phyloP scores from a whole-genome alignment of 2,888 invertebrate genomes.

The Perithous albicinctus region DNA sequence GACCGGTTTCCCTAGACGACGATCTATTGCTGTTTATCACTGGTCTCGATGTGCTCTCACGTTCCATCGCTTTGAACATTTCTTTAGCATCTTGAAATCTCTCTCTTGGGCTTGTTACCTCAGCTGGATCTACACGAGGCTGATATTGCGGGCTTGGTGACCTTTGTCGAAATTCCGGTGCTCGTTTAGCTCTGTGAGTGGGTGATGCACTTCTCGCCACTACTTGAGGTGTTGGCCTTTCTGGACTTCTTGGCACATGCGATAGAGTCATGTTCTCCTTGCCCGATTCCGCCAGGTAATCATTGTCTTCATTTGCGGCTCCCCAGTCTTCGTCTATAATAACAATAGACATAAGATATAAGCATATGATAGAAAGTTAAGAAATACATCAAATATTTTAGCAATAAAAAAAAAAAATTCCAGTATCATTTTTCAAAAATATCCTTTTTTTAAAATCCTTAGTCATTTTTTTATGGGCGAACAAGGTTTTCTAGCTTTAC shows the following conservation, averaged over 20 bases:
- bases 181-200: constrained; percentile 82
- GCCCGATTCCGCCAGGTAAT: constrained; percentile 78
- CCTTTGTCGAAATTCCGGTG: constrained; percentile 85
- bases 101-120: constrained; percentile 88
- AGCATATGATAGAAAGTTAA: neutral
- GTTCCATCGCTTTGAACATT: constrained; percentile 92
- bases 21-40: constrained; percentile 74
- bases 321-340: constrained; percentile 92
- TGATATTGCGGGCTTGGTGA: constrained; percentile 85
- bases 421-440: too few relatives aligned
- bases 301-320: constrained; percentile 79
- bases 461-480: too few relatives aligned
- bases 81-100: constrained; percentile 95
- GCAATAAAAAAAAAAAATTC: neutral
- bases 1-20: constrained; percentile 73
- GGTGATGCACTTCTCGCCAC: constrained; percentile 76
- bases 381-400: neutral
- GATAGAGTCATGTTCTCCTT: constrained; percentile 78
- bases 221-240: constrained; percentile 70
- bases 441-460: too few relatives aligned
- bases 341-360: neutral
- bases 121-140: constrained; percentile 81
- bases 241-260: constrained; percentile 81
- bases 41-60: constrained; percentile 85
- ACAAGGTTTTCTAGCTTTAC: too few relatives aligned